Percentiles rank a stretch among this genome's conserved stretches.
Evolutionary conservation across 2,888 invertebrate species (phyloP).

Genomic region (Drosophila nigritarsus): DNA sequence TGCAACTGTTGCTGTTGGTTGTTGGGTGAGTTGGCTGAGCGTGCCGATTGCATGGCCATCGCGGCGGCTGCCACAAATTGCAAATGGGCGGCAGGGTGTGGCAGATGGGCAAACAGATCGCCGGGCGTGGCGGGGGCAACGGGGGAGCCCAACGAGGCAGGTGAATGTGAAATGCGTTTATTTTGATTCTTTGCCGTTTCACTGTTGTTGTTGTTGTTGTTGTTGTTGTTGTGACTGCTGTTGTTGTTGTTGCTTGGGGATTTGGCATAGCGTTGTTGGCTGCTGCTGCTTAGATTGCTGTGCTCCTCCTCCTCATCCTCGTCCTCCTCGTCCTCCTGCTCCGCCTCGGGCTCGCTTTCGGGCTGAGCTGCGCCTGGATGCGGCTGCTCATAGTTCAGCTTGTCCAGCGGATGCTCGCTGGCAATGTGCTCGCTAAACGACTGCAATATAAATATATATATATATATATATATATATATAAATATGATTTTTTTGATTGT

Average conservation of each 20-base stretch:
- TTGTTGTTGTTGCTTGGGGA: slow-evolving; percentile 52
- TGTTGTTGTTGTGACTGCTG: slow-evolving; percentile 62
- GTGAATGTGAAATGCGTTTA: slow-evolving; percentile 58
- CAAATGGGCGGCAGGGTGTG: slow-evolving; percentile 57
- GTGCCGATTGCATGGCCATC: slow-evolving; percentile 80
- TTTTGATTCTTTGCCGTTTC: slow-evolving; percentile 69
- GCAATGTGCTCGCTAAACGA: slow-evolving; percentile 86
- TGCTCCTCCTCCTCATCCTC: slow-evolving; percentile 60
- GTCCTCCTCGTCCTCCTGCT: slow-evolving; percentile 24
- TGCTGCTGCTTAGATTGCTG: slow-evolving; percentile 69
- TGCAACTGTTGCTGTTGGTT: slow-evolving; percentile 56
- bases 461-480: not conserved
- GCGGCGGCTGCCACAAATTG: slow-evolving; percentile 82
- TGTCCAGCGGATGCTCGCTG: slow-evolving; percentile 84
- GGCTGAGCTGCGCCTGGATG: slow-evolving; percentile 58
- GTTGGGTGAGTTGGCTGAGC: slow-evolving; percentile 72
- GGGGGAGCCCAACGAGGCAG: slow-evolving; percentile 61
- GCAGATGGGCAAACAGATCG: slow-evolving; percentile 66
- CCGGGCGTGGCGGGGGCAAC: slow-evolving; percentile 34
- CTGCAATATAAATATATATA: slow-evolving; percentile 50
- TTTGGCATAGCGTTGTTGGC: slow-evolving; percentile 56
- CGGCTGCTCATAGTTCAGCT: slow-evolving; percentile 80
- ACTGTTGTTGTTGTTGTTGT: slow-evolving; percentile 57
- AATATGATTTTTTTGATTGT: not conserved
- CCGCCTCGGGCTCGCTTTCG: slow-evolving; percentile 66